Percentiles rank a stretch among this genome's conserved stretches.
These are phyloP conservation scores for Callorhinus ursinus DNA, from an alignment of 2,113 vertebrate genomes.

Conservation along the genomic window DNA sequence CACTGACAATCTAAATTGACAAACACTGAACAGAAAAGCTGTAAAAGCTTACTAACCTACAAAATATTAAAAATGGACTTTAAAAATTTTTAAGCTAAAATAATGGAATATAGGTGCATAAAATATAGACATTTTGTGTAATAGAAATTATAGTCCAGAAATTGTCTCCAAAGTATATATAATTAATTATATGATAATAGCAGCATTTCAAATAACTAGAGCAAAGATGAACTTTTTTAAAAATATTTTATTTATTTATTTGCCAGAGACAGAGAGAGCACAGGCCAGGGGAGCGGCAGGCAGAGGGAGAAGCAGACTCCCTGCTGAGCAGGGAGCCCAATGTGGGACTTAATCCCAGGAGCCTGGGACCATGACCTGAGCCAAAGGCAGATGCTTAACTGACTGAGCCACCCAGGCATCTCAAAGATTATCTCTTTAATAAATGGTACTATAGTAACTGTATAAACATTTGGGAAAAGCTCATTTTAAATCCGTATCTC, in stretches of 20 bases:
- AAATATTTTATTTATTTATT: no score
- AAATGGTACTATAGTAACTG: background rate
- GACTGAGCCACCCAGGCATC: no score
- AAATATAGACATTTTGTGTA: background rate
- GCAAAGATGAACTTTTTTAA: background rate
- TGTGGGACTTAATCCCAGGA: no score
- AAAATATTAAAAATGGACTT: background rate
- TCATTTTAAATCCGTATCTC: background rate
- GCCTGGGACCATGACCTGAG: no score
- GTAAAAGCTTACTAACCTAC: background rate
- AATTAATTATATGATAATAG: background rate
- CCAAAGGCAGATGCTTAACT: no score
- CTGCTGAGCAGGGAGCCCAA: no score
- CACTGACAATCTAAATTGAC: background rate
- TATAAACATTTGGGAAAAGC: background rate
- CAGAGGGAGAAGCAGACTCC: no score
- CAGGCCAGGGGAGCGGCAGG: no score
- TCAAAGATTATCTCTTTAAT: background rate
- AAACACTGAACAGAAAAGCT: background rate
- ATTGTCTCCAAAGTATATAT: background rate
- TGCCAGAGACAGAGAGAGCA: no score
- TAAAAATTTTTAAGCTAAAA: background rate
- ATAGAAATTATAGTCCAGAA: background rate
- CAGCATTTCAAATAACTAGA: background rate
- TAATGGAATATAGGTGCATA: background rate